Evolutionary conservation across 2,888 invertebrate species (phyloP).

Genomic region (Polydrusus pterygomalis): DNA sequence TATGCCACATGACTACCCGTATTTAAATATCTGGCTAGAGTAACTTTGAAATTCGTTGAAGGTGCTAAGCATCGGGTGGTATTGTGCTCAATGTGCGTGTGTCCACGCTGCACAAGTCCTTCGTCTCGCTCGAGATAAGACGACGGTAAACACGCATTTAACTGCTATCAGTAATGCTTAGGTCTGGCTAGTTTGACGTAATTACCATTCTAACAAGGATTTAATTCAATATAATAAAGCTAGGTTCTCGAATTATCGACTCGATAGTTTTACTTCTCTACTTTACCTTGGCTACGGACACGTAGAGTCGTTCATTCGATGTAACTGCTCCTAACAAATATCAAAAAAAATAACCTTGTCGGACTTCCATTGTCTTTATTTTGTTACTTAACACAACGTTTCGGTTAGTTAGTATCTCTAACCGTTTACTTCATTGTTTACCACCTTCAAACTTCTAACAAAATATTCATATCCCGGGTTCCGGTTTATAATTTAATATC

Average conservation of each 20-base stretch:
- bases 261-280: not conserved
- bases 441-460: too few species aligned
- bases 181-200: constrained; percentile 60
- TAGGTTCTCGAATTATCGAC: constrained; percentile 11
- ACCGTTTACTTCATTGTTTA: too few species aligned
- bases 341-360: too few species aligned
- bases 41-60: constrained; percentile 35
- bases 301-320: too few species aligned
- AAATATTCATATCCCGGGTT: too few species aligned
- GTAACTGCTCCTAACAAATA: too few species aligned
- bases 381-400: too few species aligned
- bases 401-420: too few species aligned
- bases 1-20: too few species aligned
- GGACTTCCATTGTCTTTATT: too few species aligned
- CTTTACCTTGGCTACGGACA: not conserved
- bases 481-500: too few species aligned
- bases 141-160: constrained; percentile 63
- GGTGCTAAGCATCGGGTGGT: constrained; percentile 46
- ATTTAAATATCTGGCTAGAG: too few species aligned
- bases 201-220: constrained; percentile 58
- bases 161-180: constrained; percentile 62
- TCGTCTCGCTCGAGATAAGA: constrained; percentile 56
- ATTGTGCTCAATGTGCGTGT: constrained; percentile 50
- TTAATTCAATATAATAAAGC: constrained; percentile 55
- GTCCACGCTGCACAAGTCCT: constrained; percentile 24